phyloP scores from a whole-genome alignment of 2,797 vertebrate genomes.

The Lepus oiostolus region DNA sequence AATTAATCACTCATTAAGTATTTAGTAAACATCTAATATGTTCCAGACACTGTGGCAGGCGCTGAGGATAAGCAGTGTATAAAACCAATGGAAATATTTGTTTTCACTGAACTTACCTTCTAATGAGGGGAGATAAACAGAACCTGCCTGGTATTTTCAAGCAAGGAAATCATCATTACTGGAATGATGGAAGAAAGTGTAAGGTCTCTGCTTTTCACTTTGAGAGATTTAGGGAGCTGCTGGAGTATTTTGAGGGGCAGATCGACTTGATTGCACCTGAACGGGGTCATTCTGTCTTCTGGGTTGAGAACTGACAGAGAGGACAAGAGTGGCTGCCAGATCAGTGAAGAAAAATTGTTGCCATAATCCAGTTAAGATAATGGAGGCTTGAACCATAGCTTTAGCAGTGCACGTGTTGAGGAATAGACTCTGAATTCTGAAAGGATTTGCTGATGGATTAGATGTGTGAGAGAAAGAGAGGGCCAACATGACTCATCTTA shows the following conservation, averaged over 20 bases:
- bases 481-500: slow-evolving; percentile 26
- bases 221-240: not conserved
- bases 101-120: slow-evolving; percentile 49
- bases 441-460: slow-evolving; percentile 40
- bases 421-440: not conserved
- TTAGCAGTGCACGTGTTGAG: not conserved
- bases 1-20: slow-evolving; percentile 46
- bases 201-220: slow-evolving; percentile 23
- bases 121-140: not conserved
- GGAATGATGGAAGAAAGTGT: not conserved
- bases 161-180: slow-evolving; percentile 24
- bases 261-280: not conserved
- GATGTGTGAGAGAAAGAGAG: slow-evolving; percentile 1
- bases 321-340: not conserved
- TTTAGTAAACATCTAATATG: slow-evolving; percentile 29
- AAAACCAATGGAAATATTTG: not conserved
- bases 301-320: not conserved
- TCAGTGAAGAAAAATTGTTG: not conserved
- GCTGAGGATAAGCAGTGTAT: slow-evolving; percentile 17
- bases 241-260: not conserved
- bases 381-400: not conserved
- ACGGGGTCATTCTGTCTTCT: not conserved
- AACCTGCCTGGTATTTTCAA: slow-evolving; percentile 31
- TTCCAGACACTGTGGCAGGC: not conserved
- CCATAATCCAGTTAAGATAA: slow-evolving; percentile 9